These are phyloP conservation scores for Parauchenoglanis punctatus DNA, from an alignment of 2,797 vertebrate species.

Conservation along the genomic window DNA sequence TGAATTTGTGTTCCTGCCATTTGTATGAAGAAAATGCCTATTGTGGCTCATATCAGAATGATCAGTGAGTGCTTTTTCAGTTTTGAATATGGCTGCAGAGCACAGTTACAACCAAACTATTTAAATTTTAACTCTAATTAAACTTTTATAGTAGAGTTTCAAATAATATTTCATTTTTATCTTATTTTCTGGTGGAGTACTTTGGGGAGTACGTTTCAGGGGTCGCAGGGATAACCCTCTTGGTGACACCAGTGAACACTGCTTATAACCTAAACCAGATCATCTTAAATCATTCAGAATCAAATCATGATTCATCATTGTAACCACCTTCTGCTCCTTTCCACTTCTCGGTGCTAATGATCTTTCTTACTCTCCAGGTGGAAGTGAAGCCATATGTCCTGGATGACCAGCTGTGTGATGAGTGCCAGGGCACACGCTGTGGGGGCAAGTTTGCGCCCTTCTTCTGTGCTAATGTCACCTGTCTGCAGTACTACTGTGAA, in stretches of 20 bases:
- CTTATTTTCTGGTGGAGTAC: background rate
- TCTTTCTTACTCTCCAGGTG: constrained; percentile 78
- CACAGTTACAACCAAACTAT: background rate
- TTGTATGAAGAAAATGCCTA: background rate
- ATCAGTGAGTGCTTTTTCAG: background rate
- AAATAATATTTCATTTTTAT: background rate
- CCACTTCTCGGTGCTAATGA: background rate
- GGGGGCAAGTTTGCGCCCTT: constrained; percentile 98
- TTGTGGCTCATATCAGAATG: background rate
- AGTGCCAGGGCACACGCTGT: constrained; percentile 99
- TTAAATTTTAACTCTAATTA: background rate
- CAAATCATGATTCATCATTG: background rate
- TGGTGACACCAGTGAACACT: background rate
- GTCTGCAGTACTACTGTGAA: constrained; percentile 99
- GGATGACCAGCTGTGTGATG: constrained; percentile 99
- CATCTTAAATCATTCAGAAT: background rate
- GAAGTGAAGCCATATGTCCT: constrained; percentile 99
- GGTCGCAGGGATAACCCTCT: background rate
- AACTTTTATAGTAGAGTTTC: background rate
- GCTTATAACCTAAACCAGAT: background rate
- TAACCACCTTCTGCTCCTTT: background rate
- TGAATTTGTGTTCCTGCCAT: background rate
- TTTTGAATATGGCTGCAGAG: background rate
- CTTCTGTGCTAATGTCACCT: constrained; percentile 99
- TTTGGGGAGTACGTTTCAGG: background rate